Evolutionary conservation across 2,888 invertebrate species (phyloP), one percentile per base, ranked within the genome.

Genomic region (Drosophila differens): DNA sequence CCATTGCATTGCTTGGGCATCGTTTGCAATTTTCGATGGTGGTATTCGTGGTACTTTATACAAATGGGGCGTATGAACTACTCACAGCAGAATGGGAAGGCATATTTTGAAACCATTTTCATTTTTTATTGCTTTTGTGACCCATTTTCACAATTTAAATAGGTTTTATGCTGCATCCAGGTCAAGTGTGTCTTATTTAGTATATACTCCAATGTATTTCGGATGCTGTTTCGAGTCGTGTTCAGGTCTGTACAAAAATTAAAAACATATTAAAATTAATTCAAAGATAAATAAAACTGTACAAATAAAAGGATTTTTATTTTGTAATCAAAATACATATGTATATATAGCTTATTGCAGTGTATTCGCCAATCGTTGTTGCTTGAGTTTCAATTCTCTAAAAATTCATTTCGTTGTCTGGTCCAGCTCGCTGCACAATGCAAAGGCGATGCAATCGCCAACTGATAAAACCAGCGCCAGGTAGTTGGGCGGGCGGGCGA

Each of bases 371-470:
- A 41, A 39, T 54, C 62, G 63, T 37, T 25, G 30, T 14, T 51
- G 19, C 12, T 32, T 12, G 16, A 12, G 22, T 33, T 52, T 32
- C 1, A 3, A 41, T 51, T 70, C 62, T 72, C 72, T 72, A 70
- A 85, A 85, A 84, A 78, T 80, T 85, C 77, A 85, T 88, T 83
- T 83, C 66, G 78, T 70, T 71, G 77, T 69, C 69, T 69, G 74
- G 66, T 81, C 49, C 78, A 74, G 81, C 63, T 82, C 74, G 72
- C 54, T 72, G 78, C 76, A 87, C 83, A 84, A 75, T 78, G 84
- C 74, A 70, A 47, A 68, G 76, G 78, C 76, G 82, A 54, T 82
- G 76, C 71, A 69, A 66, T 74, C 66, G 66, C 47, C 51, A 44
- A 65, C 55, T 55, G 75, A 54, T 66, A 57, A 62, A 58, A 66